phyloP scores from a whole-genome alignment of 2,888 invertebrate genomes.

The Galerucella calmariensis region DNA sequence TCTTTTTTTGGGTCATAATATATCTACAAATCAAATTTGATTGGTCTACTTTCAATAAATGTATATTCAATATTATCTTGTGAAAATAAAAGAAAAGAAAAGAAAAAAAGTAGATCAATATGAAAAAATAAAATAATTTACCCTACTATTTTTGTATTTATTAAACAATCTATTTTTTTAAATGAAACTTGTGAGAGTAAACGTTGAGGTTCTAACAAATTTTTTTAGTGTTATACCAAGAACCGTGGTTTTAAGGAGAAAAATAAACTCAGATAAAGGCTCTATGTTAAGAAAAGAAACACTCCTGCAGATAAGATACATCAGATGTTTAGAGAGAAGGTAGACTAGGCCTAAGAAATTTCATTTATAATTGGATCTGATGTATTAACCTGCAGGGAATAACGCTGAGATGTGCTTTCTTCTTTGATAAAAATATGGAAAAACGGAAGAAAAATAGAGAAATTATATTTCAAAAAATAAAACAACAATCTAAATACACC shows the following conservation, averaged over 20 bases:
- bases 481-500: not conserved
- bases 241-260: constrained; percentile 45
- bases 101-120: not conserved
- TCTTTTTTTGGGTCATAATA: too few species aligned
- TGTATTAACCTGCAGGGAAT: constrained; percentile 55
- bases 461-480: not conserved
- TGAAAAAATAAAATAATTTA: not conserved
- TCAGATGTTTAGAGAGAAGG: constrained; percentile 48
- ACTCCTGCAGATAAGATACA: constrained; percentile 53
- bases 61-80: not conserved
- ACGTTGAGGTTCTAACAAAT: constrained; percentile 21
- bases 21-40: too few species aligned
- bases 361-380: constrained; percentile 46
- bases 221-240: constrained; percentile 41
- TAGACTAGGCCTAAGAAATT: constrained; percentile 55
- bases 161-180: constrained; percentile 12
- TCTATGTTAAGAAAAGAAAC: constrained; percentile 45
- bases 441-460: constrained; percentile 11
- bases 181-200: constrained; percentile 8
- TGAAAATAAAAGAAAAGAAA: not conserved
- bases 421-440: constrained; percentile 31
- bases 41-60: too few species aligned
- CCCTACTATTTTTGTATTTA: constrained; percentile 11
- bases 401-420: constrained; percentile 37
- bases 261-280: constrained; percentile 44